phyloP scores from a whole-genome alignment of 2,113 vertebrate species.

The Seriola rivoliana region DNA sequence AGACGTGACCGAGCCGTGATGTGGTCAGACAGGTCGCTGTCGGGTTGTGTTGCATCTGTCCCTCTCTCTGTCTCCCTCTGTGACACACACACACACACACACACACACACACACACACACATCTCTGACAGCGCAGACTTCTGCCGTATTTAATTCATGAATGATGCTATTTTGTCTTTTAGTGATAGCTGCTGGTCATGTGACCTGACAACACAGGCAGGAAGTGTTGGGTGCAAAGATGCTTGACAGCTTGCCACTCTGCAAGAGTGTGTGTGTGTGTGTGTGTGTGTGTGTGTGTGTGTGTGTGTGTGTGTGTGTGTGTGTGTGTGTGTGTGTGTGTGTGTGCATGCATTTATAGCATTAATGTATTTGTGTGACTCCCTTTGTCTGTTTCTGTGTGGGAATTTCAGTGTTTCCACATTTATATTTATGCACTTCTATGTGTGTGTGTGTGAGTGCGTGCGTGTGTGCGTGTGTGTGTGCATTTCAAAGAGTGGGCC shows the following conservation, averaged over 20 bases:
- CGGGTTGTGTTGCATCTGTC: not conserved
- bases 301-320: not conserved
- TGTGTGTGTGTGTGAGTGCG: constrained; percentile 20
- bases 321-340: constrained; percentile 5
- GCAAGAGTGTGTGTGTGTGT: not conserved
- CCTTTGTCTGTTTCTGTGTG: no score
- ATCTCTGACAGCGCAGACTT: constrained; percentile 4
- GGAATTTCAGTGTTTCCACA: not conserved
- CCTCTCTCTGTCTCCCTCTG: not conserved
- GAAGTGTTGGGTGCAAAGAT: not conserved
- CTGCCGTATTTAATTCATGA: constrained; percentile 45
- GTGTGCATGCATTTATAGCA: no score
- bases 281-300: constrained; percentile 20
- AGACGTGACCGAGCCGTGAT: not conserved
- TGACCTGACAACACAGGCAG: constrained; percentile 28
- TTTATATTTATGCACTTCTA: not conserved
- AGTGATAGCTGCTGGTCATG: constrained; percentile 2
- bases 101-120: not conserved
- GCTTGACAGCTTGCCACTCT: constrained; percentile 49
- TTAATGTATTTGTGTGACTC: no score
- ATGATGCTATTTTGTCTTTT: constrained; percentile 29
- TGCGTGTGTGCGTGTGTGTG: constrained; percentile 15
- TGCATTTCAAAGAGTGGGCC: constrained; percentile 5
- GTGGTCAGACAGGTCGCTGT: not conserved
- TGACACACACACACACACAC: not conserved